Evolutionary conservation across 1,140 invertebrate species (phyloP).

Genomic region (Panulirus ornatus): DNA sequence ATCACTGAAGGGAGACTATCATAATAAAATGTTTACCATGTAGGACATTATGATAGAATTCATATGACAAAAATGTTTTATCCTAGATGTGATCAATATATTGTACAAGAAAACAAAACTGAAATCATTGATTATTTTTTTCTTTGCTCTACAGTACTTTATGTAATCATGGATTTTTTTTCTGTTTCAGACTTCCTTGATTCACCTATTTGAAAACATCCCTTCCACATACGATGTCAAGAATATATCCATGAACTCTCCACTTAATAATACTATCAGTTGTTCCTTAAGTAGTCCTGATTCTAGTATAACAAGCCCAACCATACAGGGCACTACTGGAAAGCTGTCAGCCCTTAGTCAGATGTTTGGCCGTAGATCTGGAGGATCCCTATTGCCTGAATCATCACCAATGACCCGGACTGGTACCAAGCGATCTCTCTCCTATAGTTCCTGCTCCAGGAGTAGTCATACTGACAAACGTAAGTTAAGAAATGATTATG

Average conservation of each 20-base stretch:
- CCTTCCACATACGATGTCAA: constrained; percentile 86
- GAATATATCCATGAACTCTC: constrained; percentile 83
- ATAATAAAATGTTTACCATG: too few species aligned
- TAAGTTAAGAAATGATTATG: constrained; percentile 15
- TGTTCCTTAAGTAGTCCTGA: neutral
- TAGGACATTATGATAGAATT: too few species aligned
- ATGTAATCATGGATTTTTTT: too few species aligned
- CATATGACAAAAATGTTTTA: too few species aligned
- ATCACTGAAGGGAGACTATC: too few species aligned
- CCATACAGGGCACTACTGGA: neutral
- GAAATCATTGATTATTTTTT: too few species aligned
- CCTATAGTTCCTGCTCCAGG: neutral
- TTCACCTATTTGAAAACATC: constrained; percentile 84
- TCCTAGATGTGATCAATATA: too few species aligned
- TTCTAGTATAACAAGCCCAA: neutral
- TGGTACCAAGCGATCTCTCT: constrained; percentile 46
- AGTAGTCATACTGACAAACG: constrained; percentile 47
- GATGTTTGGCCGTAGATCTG: constrained; percentile 48
- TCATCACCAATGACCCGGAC: neutral
- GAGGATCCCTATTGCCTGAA: neutral
- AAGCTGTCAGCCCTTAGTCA: constrained; percentile 56
- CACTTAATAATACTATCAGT: constrained; percentile 7
- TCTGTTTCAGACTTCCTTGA: constrained; percentile 80
- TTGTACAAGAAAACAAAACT: too few species aligned
- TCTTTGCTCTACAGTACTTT: too few species aligned